Evolutionary conservation across 1,140 invertebrate genomes (phyloP), one percentile per base, ranked within the genome.

Genomic region (Drosophila pectinifera): DNA sequence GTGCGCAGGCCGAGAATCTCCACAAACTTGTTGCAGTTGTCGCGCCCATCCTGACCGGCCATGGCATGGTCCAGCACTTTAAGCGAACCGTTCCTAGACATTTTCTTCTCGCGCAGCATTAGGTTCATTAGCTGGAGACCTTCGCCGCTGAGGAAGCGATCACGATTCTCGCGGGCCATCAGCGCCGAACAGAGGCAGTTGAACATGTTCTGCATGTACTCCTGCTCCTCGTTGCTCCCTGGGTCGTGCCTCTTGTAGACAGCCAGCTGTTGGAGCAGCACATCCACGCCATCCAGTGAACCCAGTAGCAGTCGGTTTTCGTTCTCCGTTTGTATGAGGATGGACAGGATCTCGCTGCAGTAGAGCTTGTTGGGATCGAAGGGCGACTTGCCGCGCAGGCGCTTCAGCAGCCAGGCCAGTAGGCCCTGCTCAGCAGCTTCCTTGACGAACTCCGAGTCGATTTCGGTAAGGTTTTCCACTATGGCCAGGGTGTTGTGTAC

Each of bases 181-280:
- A 99, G 94, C 67, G 97, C 95, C 11, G 98, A 99, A 92, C 99
- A 99, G 14, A 99, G 93, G 74, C 96, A 96, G 92, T 99, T 97
- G 91, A 99, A 99, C 45, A 99, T 93, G 93, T 99, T 99, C 92
- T 99, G 98, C 98, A 99, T 99, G 90, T 98, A 96, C 93, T 99
- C 99, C 85, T 97, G 95, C 92, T 99, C 99, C 93, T 99, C 98
- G 10, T 95, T 95, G 57, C 95, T 95, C 48, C 93, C 94, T 1
- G 98, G 98, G 94, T 99, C 98, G 91, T 99, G 97, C 46, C 97
- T 93, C 92, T 99, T 99, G 93, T 98, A 99, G 80, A 97, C 96
- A 79, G 98, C 97, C 41, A 99, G 92, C 92, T 99, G 98, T 93
- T 99, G 98, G 2, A 99, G 93, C 24, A 99, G 92, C 26, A 98